phyloP scores from a whole-genome alignment of 2,888 invertebrate genomes.

The Byasa hedistus region DNA sequence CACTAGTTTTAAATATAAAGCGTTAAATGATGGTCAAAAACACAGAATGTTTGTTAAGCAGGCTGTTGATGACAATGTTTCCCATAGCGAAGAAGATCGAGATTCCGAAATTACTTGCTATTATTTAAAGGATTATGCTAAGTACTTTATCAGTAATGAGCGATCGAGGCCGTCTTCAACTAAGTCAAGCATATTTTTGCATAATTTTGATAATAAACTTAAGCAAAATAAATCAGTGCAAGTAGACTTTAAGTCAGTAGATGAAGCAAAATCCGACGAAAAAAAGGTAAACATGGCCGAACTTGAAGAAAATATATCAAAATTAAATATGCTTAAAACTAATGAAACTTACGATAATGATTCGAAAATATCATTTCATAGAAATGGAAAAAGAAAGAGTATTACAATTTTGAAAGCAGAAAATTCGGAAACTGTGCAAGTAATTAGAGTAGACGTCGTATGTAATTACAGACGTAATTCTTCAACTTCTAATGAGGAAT shows the following conservation, averaged over 20 bases:
- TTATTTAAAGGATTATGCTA: slow-evolving; percentile 65
- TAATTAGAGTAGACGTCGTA: slow-evolving; percentile 74
- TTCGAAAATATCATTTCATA: slow-evolving; percentile 59
- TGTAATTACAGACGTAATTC: slow-evolving; percentile 56
- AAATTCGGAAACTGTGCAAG: slow-evolving; percentile 73
- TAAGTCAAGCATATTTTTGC: slow-evolving; percentile 55
- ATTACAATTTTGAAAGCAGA: slow-evolving; percentile 68
- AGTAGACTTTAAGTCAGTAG: slow-evolving; percentile 38
- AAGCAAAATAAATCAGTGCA: slow-evolving; percentile 55
- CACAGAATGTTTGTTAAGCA: slow-evolving; percentile 73
- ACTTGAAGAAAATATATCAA: slow-evolving; percentile 36
- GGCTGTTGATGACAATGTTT: slow-evolving; percentile 46
- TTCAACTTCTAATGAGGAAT: slow-evolving; percentile 49
- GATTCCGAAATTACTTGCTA: slow-evolving; percentile 60
- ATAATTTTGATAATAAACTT: slow-evolving; percentile 43
- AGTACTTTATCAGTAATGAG: slow-evolving; percentile 58
- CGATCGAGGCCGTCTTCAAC: slow-evolving; percentile 59
- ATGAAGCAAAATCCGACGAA: slow-evolving; percentile 32
- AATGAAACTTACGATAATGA: slow-evolving; percentile 41
- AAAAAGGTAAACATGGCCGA: slow-evolving; percentile 22
- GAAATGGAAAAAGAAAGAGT: slow-evolving; percentile 64
- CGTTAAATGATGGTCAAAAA: slow-evolving; percentile 45
- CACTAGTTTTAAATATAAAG: slow-evolving; percentile 68
- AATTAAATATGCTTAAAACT: slow-evolving; percentile 32
- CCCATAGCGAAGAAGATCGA: slow-evolving; percentile 47